Evolutionary conservation across 2,113 vertebrate genomes (phyloP), one percentile per base, ranked within the genome.

Genomic region (Murina feae): DNA sequence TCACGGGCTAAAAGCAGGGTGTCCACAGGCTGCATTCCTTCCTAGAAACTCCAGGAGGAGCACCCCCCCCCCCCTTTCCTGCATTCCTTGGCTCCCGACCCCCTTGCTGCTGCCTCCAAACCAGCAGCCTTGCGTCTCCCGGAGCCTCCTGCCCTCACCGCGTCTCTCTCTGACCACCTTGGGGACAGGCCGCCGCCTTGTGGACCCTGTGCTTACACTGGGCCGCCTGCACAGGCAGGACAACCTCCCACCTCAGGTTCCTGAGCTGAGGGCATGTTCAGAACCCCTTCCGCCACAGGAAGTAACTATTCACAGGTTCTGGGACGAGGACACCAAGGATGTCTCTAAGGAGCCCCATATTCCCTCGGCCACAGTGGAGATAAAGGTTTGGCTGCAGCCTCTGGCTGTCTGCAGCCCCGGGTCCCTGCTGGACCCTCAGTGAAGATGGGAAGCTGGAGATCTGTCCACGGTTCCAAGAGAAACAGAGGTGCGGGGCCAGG

Each of bases 1-100:
- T 72, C 78, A 28, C 53, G 68, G 81, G 69, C 63, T 96, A 80
- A 93, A 89, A 80, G 69, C 83, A 71, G 86, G 30, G 44, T 80
- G 42, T 51, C 42, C 30, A 17, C 32, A 82, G 32, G 28, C 12
- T 65, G 11, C 28, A 2, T 55, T 81, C 51, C 51, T 75, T 92
- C 75, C 68, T 44, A 39, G 86, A 68, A 66, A 8, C 28, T 75
- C 80, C 17, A 32, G 16, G 23, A 9, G 14, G 63, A 37, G 84
- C 88, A 44, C 30, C 2, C n/a, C 17, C 58, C 51, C 30, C 2
- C n/a, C 17, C 58, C 44, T 76, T 74, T n/a, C 20, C 53, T 37
- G 4, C 49, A 75, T 44, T 68, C 32, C 14, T 49, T 63, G 66
- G 35, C 30, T 55, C 6, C 4, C 30, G 44, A 11, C 13, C 11